Percentiles rank a stretch among this genome's conserved stretches.
Evolutionary conservation across 2,797 vertebrate genomes (phyloP).

Genomic region (Hippopotamyrus pictus): DNA sequence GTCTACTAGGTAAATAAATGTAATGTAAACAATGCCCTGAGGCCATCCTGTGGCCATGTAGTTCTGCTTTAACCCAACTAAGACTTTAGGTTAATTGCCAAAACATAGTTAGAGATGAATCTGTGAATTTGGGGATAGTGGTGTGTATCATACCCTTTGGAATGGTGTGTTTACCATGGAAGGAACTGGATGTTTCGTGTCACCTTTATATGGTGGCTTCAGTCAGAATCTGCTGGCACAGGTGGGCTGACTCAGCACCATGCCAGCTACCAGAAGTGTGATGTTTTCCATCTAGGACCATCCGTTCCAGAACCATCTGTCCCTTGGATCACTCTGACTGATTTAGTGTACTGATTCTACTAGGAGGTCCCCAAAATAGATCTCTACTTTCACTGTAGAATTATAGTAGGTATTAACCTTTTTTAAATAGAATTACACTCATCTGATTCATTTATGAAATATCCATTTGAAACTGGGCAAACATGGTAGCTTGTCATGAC

Average conservation of each 20-base stretch:
- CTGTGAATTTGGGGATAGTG: background rate
- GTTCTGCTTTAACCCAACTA: background rate
- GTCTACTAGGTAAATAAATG: background rate
- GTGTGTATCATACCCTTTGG: background rate
- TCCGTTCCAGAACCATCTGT: background rate
- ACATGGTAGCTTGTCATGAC: background rate
- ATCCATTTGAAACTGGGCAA: background rate
- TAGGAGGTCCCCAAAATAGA: background rate
- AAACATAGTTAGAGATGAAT: background rate
- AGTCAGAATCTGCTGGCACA: background rate
- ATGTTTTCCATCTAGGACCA: background rate
- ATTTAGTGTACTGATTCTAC: conserved; percentile 1
- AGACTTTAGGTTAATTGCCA: background rate
- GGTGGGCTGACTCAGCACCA: conserved; percentile 7
- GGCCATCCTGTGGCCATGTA: background rate
- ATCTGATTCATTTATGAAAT: background rate
- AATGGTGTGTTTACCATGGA: background rate
- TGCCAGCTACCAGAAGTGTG: background rate
- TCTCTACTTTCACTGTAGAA: background rate
- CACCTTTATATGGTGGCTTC: background rate
- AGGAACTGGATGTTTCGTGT: background rate
- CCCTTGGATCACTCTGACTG: conserved; percentile 2
- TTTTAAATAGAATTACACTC: background rate
- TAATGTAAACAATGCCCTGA: background rate
- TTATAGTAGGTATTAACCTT: background rate